A percentile compares a stretch with the other conserved stretches of the same genome.
These are phyloP conservation scores for Hydractinia symbiolongicarpus DNA, from an alignment of 30 jellyfish, hydroid and myxozoan species.

Conservation along the genomic window DNA sequence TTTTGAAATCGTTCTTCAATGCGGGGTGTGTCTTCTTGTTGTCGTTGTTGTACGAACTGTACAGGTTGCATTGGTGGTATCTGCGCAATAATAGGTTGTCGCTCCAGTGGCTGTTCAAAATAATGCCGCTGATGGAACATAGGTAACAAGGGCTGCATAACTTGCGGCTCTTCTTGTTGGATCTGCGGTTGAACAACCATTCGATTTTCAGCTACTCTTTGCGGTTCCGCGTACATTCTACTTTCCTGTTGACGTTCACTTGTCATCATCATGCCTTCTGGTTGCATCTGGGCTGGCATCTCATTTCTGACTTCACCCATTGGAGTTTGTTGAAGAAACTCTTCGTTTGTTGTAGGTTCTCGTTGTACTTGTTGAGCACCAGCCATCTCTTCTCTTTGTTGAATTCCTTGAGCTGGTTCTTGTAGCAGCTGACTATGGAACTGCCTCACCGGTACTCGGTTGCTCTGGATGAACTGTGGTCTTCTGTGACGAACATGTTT, in stretches of 20 bases:
- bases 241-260: background rate
- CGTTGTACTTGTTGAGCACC: background rate
- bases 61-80: background rate
- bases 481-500: background rate
- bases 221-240: background rate
- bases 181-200: background rate
- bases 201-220: background rate
- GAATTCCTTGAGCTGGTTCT: background rate
- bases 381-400: background rate
- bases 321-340: slow-evolving; percentile 4
- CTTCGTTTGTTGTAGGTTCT: background rate
- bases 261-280: background rate
- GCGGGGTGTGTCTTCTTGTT: background rate
- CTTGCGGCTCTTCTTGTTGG: background rate
- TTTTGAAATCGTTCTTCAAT: no score
- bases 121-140: background rate
- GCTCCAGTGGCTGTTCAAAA: slow-evolving; percentile 7
- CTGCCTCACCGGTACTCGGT: background rate
- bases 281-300: background rate
- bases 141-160: background rate
- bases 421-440: background rate
- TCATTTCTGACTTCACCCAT: background rate
- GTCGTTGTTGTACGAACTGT: background rate
- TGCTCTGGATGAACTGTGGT: slow-evolving; percentile 8
- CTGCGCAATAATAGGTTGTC: background rate